Percentiles rank a stretch among this genome's conserved stretches.
Evolutionary conservation across 2,888 invertebrate genomes (phyloP).

Genomic region (Opisthograptis luteolata): DNA sequence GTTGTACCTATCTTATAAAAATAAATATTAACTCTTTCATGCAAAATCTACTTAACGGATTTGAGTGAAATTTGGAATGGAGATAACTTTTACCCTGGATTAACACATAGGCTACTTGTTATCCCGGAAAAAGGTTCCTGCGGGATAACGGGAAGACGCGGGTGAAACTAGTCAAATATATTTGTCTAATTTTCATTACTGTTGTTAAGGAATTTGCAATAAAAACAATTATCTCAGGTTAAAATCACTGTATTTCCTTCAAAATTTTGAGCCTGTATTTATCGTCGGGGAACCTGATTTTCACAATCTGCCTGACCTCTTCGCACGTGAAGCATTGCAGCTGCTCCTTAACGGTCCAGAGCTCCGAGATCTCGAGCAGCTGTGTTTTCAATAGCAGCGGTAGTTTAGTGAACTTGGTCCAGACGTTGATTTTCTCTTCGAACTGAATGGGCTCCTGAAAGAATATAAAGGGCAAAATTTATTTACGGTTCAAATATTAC

Average conservation of each 20-base stretch:
- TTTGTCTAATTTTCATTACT: too few relatives aligned
- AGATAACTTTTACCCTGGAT: too few relatives aligned
- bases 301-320: slow-evolving; percentile 73
- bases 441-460: slow-evolving; percentile 62
- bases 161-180: too few relatives aligned
- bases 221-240: neutral
- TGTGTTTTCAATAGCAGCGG: slow-evolving; percentile 67
- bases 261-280: slow-evolving; percentile 71
- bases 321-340: slow-evolving; percentile 65
- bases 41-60: too few relatives aligned
- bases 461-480: slow-evolving; percentile 4
- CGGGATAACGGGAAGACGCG: too few relatives aligned
- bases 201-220: neutral
- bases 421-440: slow-evolving; percentile 60
- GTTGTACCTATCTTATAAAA: too few relatives aligned
- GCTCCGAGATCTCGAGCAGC: slow-evolving; percentile 63
- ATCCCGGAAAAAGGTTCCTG: too few relatives aligned
- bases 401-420: slow-evolving; percentile 69
- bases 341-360: slow-evolving; percentile 61
- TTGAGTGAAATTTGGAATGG: too few relatives aligned
- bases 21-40: too few relatives aligned
- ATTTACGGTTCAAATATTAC: too few relatives aligned
- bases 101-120: too few relatives aligned
- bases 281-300: slow-evolving; percentile 75
- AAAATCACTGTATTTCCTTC: slow-evolving; percentile 73